Conservation (phyloP, 2,888 invertebrate species). For the Salpingus planirostris region DNA sequence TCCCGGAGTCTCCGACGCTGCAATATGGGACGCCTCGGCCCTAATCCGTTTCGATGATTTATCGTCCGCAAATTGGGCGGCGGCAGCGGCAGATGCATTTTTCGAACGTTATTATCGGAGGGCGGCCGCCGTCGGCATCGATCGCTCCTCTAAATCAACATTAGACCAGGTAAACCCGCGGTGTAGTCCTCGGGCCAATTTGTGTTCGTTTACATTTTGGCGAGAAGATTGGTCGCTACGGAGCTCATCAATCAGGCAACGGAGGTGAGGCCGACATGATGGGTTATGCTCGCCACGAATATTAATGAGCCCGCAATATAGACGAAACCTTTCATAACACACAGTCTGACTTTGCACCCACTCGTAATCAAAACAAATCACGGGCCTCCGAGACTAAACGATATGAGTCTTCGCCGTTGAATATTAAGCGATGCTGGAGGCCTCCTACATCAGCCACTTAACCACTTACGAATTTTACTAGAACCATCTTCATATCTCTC, state of each 20-base stretch:
- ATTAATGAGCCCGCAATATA: slow-evolving; percentile 35
- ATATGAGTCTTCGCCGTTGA: slow-evolving; percentile 15
- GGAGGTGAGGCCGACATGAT: slow-evolving; percentile 35
- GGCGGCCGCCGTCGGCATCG: no score
- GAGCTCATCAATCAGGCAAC: slow-evolving; percentile 36
- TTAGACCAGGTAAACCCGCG: slow-evolving; percentile 23
- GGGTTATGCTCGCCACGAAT: slow-evolving; percentile 36
- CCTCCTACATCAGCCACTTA: slow-evolving; percentile 1
- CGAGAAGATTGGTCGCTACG: slow-evolving; percentile 24
- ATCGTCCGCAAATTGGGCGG: slow-evolving; percentile 17
- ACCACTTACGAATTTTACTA: no score
- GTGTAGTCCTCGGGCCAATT: slow-evolving; percentile 36
- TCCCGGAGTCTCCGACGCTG: no score
- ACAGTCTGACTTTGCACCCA: slow-evolving; percentile 19
- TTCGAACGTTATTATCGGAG: no score
- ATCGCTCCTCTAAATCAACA: slow-evolving; percentile 20
- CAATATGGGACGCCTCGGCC: slow-evolving; percentile 19
- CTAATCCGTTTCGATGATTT: slow-evolving; percentile 19
- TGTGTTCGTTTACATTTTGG: slow-evolving; percentile 38
- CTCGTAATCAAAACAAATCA: slow-evolving; percentile 25
- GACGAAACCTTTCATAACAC: slow-evolving; percentile 27
- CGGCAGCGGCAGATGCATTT: slow-evolving; percentile 18
- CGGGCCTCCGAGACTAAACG: slow-evolving; percentile 12
- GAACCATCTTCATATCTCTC: no score
- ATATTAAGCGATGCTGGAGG: slow-evolving; percentile 10